Evolutionary conservation across 2,888 invertebrate genomes (phyloP), one percentile per base, ranked within the genome.

Genomic region (Philereme transversata): DNA sequence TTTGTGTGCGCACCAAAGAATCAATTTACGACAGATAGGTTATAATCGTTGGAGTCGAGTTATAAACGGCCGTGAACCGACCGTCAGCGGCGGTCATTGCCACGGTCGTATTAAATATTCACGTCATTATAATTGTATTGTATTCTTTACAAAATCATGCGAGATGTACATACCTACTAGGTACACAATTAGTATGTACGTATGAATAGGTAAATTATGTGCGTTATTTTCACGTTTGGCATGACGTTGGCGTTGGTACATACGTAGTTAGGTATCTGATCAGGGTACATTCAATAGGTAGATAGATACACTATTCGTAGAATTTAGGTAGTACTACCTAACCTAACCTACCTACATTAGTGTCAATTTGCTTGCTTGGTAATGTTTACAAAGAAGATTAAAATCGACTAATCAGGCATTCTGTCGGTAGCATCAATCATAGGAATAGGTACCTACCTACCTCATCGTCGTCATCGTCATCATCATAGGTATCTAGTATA

Each of bases 11-110:
- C 52, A 64, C 64, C 65, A 67, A 65, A 65, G 68, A 70, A 64
- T 70, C 64, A 67, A 65, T 75, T 77, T 71, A 77, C 63, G 62
- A 68, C 56, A 64, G 67, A 70, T 65, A 76, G 77, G 79, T 77
- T 79, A 74, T 76, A 76, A 75, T 74, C 72, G 72, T 63, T 77
- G 75, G 78, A 76, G 40, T 78, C 84, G 77, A 84, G 81, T 82
- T 79, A 82, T 82, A 86, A 84, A 87, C 87, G 90, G 84, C 90
- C 90, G 78, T 90, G 90, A 90, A 90, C 90, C 83, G 83, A 75
- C 76, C 77, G 75, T 75, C 82, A 81, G 78, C 75, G 69, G 78
- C 88, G 90, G 90, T 90, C 90, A 90, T 90, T 90, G 90, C 90
- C 90, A 88, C 87, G 87, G 81, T 74, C 86, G 77, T 80, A 79